A percentile compares a stretch with the other conserved stretches of the same genome.
Evolutionary conservation across 2,113 vertebrate genomes (phyloP).

Genomic region (Oncorhynchus clarkii): DNA sequence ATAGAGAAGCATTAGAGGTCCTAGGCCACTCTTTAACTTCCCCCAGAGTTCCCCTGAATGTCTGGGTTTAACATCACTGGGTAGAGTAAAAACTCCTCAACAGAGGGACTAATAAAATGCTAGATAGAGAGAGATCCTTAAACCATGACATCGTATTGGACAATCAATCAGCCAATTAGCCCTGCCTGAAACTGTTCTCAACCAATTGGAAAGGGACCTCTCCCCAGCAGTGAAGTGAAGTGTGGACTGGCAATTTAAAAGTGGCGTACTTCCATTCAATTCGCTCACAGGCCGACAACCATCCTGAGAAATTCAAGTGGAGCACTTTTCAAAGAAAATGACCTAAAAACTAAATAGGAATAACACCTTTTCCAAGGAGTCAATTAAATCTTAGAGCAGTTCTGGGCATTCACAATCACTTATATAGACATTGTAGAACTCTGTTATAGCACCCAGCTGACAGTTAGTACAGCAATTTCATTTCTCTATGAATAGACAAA

Average conservation of each 20-base stretch:
- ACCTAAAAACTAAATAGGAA: conserved; percentile 18
- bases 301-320: conserved; percentile 38
- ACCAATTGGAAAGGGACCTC: conserved; percentile 20
- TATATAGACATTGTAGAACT: conserved; percentile 2
- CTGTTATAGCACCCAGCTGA: too few relatives aligned
- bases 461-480: too few relatives aligned
- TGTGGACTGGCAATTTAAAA: conserved; percentile 37
- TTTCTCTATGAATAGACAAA: too few relatives aligned
- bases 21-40: too few relatives aligned
- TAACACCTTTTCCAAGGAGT: conserved; percentile 50
- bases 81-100: conserved; percentile 17
- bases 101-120: conserved; percentile 28
- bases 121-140: conserved; percentile 21
- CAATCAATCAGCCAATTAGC: conserved; percentile 55
- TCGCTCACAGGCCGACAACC: conserved; percentile 20
- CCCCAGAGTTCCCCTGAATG: neutral
- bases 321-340: conserved; percentile 27
- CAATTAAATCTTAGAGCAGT: conserved; percentile 38
- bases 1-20: too few relatives aligned
- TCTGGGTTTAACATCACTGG: neutral
- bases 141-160: conserved; percentile 48
- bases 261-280: conserved; percentile 26
- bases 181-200: conserved; percentile 21
- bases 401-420: conserved; percentile 40
- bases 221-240: conserved; percentile 26